Base-by-base conservation (phyloP, 2,888 invertebrate species). In the Oligia strigilis region DNA sequence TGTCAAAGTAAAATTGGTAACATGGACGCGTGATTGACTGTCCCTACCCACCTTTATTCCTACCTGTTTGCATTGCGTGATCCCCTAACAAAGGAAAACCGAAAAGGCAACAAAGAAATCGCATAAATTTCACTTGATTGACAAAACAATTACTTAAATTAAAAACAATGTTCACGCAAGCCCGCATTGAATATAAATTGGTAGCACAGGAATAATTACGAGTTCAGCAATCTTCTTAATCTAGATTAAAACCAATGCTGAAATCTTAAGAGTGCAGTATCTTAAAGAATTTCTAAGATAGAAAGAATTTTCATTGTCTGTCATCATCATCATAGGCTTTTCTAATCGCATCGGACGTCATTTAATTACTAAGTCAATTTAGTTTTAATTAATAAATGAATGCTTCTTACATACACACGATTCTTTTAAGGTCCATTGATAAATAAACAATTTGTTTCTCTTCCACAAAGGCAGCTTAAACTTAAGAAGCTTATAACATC, bases 111-210 rank as follows among this genome's bases (percentile, higher is more conserved):
- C 90, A 88, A 91, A 90, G 87, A 88, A 85, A 91, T 91, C 88
- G 88, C 87, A 89, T 85, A 89, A 85, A 83, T 87, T 85, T 81
- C 85, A 88, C 87, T 90, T 92, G 93, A 93, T 93, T 93, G 94
- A 94, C 93, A 92, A 92, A 93, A 93, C 93, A 94, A 94, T 93
- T 93, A 93, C 90, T 91, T 90, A 90, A 92, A 94, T 93, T 93
- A 91, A 93, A 93, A 92, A 87, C 88, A 87, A 91, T 89, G 89
- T 87, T 83, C 93, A 94, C 92, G 93, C 92, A 84, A 93, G 82
- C 83, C 84, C 80, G 82, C 80, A 84, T 83, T 81, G 83, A 84
- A 82, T 88, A 83, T 78, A 66, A 86, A 84, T 86, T 76, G 66
- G 66, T 77, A 43, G 19, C 73, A 46, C 17, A 62, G 60, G 67